Percentiles rank a stretch among this genome's conserved stretches.
phyloP scores from a whole-genome alignment of 2,888 invertebrate species.

The Lasioglossum calceatum region DNA sequence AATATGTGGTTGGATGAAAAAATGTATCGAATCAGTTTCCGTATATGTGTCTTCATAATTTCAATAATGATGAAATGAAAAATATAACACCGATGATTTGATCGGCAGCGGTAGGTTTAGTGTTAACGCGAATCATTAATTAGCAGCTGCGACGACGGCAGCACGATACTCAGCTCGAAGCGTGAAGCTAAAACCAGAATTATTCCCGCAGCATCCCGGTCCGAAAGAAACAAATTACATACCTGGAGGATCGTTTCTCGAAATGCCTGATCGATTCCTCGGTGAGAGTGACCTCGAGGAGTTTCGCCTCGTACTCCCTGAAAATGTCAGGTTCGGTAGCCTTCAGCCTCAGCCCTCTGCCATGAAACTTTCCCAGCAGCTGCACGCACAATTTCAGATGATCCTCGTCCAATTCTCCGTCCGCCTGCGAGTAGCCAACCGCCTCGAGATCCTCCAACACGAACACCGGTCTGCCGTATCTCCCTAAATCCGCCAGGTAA shows the following conservation, averaged over 20 bases:
- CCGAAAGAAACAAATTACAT: not conserved
- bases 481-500: constrained; percentile 78
- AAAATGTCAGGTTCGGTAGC: constrained; percentile 68
- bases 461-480: constrained; percentile 77
- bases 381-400: constrained; percentile 73
- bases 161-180: not conserved
- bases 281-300: constrained; percentile 65
- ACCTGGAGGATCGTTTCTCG: constrained; percentile 44
- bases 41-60: too few relatives aligned
- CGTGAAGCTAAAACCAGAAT: not conserved
- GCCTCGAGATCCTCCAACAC: constrained; percentile 78
- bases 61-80: too few relatives aligned
- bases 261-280: constrained; percentile 37
- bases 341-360: constrained; percentile 72
- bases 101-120: too few relatives aligned
- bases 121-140: too few relatives aligned
- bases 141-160: too few relatives aligned
- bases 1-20: too few relatives aligned
- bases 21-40: too few relatives aligned
- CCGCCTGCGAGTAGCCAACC: constrained; percentile 64
- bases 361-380: constrained; percentile 77
- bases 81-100: too few relatives aligned
- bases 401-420: constrained; percentile 69
- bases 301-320: constrained; percentile 76
- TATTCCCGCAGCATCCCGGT: too few relatives aligned